Evolutionary conservation across 2,797 vertebrate species (phyloP).

Genomic region (Lophius americanus): DNA sequence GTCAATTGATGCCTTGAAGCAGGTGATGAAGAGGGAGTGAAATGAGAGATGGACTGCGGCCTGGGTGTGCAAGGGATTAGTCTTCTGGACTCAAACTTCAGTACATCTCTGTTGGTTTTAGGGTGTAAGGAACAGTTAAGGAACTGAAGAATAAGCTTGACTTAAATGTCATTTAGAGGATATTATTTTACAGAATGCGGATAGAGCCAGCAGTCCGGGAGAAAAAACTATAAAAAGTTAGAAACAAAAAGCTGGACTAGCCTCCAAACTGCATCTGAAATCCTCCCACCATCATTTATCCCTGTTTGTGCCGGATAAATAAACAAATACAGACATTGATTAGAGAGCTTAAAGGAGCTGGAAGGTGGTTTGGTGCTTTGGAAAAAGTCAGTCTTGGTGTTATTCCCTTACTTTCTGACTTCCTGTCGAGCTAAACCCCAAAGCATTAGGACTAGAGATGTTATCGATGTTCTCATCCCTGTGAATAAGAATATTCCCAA

Average conservation of each 20-base stretch:
- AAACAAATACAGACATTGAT: background rate
- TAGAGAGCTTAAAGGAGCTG: background rate
- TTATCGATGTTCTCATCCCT: background rate
- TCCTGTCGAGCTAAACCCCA: background rate
- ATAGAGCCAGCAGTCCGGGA: background rate
- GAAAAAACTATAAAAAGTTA: too few species aligned
- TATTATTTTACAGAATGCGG: too few species aligned
- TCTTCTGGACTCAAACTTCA: too few species aligned
- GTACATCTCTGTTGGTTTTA: too few species aligned
- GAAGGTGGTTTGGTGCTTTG: background rate
- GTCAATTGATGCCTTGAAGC: too few species aligned
- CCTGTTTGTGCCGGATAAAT: background rate
- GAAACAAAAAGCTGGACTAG: too few species aligned
- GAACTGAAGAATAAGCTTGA: too few species aligned
- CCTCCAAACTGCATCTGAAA: background rate
- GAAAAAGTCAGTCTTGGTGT: background rate
- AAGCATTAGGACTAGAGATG: background rate
- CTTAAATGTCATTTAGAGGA: too few species aligned
- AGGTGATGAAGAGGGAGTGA: too few species aligned
- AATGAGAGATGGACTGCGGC: too few species aligned
- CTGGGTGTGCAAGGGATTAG: too few species aligned
- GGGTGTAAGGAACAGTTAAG: too few species aligned
- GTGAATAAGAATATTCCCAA: background rate
- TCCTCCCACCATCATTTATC: background rate
- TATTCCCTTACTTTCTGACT: background rate